phyloP scores from a whole-genome alignment of 2,888 invertebrate genomes.

The Coleophora flavipennella region DNA sequence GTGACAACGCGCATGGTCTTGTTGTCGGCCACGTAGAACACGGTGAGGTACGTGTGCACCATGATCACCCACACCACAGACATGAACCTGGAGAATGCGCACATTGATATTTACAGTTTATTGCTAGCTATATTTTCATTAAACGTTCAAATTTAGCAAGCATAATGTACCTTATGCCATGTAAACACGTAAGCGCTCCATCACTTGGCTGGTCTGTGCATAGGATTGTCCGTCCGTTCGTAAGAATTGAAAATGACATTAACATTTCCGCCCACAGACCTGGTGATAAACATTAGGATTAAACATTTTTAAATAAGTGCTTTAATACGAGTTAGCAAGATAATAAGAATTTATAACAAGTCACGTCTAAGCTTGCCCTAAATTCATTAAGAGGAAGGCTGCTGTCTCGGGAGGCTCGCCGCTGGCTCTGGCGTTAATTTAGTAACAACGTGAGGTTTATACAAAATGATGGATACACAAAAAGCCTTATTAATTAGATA shows the following conservation, averaged over 20 bases:
- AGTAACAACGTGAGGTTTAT: too few species aligned
- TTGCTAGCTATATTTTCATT: too few species aligned
- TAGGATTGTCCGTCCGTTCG: constrained; percentile 82
- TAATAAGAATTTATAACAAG: constrained; percentile 4
- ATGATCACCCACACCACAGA: constrained; percentile 88
- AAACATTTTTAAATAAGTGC: not conserved
- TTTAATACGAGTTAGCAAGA: constrained; percentile 3
- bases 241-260: constrained; percentile 81
- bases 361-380: constrained; percentile 2
- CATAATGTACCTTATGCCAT: constrained; percentile 75
- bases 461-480: too few species aligned
- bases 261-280: constrained; percentile 73
- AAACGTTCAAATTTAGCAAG: not conserved
- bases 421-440: too few species aligned
- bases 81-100: constrained; percentile 65
- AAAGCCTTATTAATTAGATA: too few species aligned
- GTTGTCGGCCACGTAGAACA: constrained; percentile 84
- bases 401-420: constrained; percentile 2
- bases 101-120: too few species aligned
- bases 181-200: constrained; percentile 81
- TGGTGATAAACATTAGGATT: not conserved
- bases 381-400: constrained; percentile 7
- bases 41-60: constrained; percentile 87
- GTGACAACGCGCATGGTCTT: constrained; percentile 80
- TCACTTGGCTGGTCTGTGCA: constrained; percentile 77